Conservation (phyloP, 2,113 vertebrate species). For the Neoarius graeffei region DNA sequence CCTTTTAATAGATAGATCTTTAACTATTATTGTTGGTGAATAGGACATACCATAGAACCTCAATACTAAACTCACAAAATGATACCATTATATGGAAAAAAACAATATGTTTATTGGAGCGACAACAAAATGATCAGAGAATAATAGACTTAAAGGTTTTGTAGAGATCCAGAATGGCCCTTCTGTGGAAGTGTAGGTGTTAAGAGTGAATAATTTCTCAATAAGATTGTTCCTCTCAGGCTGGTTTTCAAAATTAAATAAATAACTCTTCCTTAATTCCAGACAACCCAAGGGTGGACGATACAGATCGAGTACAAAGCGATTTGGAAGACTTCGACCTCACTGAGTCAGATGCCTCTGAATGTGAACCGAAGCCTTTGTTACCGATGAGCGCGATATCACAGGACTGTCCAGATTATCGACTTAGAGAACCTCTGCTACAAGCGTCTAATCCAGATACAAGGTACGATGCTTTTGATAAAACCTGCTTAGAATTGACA, state of each 20-base stretch:
- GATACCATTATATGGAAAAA: neutral
- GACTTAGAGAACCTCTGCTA: conserved; percentile 62
- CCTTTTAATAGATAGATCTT: neutral
- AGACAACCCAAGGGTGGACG: conserved; percentile 69
- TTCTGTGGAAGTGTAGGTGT: neutral
- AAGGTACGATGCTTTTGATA: conserved; percentile 69
- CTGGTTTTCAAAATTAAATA: neutral
- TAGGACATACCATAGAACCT: neutral
- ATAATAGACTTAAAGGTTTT: neutral
- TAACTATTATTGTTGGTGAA: neutral
- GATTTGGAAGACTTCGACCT: conserved; percentile 90
- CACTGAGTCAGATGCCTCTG: conserved; percentile 83
- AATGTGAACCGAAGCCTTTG: conserved; percentile 79
- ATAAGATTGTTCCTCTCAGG: neutral
- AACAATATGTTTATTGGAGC: neutral
- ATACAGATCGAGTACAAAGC: conserved; percentile 82
- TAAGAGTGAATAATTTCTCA: neutral
- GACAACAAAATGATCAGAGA: neutral
- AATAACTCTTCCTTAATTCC: conserved; percentile 43
- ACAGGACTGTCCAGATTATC: conserved; percentile 43
- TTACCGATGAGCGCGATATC: conserved; percentile 71
- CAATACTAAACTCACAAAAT: neutral
- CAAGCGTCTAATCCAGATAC: conserved; percentile 63
- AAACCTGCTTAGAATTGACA: conserved; percentile 74
- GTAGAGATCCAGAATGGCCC: neutral